Evolutionary conservation across 2,113 vertebrate species (phyloP).

Genomic region (Rostratula benghalensis): DNA sequence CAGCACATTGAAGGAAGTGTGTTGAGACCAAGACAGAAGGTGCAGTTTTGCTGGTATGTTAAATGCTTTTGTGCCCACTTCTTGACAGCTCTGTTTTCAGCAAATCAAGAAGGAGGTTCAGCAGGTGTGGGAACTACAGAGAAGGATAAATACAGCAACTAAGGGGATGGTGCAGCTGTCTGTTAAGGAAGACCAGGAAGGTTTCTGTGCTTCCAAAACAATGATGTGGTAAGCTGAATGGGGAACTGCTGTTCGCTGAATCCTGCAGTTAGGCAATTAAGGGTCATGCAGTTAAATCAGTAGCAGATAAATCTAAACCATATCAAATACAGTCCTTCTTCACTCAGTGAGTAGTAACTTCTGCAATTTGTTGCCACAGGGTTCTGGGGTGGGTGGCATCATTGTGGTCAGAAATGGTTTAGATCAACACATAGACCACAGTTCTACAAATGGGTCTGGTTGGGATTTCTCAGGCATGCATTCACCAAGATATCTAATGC

Average conservation of each 20-base stretch:
- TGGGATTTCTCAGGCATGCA: not conserved
- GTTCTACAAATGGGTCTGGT: not conserved
- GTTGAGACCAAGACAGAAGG: not conserved
- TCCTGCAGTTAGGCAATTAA: not conserved
- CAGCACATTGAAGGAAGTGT: accelerated
- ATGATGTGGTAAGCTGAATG: not conserved
- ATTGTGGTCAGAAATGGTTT: not conserved
- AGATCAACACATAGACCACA: not conserved
- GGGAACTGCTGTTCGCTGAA: not conserved
- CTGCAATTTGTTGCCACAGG: not conserved
- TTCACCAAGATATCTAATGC: not conserved
- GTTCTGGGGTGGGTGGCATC: not conserved
- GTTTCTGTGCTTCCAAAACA: not conserved
- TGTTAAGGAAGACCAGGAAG: not conserved
- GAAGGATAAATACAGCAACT: not conserved
- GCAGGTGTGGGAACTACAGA: not conserved
- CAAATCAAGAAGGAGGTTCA: not conserved
- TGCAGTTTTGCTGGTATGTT: not conserved
- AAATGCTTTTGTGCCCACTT: not conserved
- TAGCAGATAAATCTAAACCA: not conserved
- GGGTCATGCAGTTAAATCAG: not conserved
- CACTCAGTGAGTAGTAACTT: not conserved
- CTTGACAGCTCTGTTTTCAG: not conserved
- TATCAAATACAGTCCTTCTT: not conserved
- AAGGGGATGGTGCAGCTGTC: not conserved